Evolutionary conservation across 2,888 invertebrate genomes (phyloP).

Genomic region (Ochropacha duplaris): DNA sequence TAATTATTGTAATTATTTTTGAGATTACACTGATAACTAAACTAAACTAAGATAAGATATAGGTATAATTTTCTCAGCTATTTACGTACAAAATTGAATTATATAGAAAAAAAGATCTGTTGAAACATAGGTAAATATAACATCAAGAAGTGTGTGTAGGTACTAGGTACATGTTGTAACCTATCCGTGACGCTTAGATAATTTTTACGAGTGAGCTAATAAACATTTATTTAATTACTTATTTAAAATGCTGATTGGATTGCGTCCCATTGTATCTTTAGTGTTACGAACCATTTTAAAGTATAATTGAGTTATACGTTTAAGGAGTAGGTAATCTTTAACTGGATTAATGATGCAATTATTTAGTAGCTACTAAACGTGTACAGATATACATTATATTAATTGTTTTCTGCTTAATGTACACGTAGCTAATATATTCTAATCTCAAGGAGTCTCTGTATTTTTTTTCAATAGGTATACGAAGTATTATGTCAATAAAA

Average conservation of each 20-base stretch:
- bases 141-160: background rate
- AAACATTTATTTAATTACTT: conserved; percentile 6
- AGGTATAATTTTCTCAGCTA: too few species aligned
- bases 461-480: too few species aligned
- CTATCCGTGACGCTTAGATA: background rate
- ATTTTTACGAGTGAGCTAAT: background rate
- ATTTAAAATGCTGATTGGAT: conserved; percentile 1
- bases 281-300: background rate
- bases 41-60: too few species aligned
- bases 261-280: background rate
- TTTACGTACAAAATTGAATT: too few species aligned
- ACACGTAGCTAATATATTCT: too few species aligned
- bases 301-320: background rate
- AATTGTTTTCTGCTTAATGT: background rate
- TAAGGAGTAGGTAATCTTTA: background rate
- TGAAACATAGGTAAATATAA: background rate
- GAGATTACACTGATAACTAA: too few species aligned
- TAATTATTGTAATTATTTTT: too few species aligned
- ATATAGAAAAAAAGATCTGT: too few species aligned
- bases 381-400: background rate
- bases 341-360: background rate
- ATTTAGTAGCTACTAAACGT: background rate
- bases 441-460: too few species aligned
- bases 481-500: too few species aligned
- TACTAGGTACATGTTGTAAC: too few species aligned